Evolutionary conservation across 2,888 invertebrate species (phyloP).

Genomic region (Laothoe populi): DNA sequence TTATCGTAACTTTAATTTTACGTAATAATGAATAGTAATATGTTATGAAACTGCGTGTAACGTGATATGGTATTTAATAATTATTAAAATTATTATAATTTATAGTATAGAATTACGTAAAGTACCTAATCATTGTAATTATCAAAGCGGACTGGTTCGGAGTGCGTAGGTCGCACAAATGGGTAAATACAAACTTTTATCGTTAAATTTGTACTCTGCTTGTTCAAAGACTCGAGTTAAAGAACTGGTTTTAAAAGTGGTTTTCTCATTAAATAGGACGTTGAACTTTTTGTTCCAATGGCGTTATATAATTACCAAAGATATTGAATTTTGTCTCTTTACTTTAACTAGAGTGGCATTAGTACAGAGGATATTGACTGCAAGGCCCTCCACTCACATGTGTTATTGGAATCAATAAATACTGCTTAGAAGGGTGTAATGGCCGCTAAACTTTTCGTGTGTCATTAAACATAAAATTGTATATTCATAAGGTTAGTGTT

Average conservation of each 20-base stretch:
- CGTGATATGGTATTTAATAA: slow-evolving; percentile 27
- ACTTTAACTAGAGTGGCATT: slow-evolving; percentile 36
- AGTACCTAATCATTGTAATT: slow-evolving; percentile 37
- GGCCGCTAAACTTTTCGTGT: slow-evolving; percentile 8
- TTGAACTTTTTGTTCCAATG: slow-evolving; percentile 74
- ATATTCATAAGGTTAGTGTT: slow-evolving; percentile 11
- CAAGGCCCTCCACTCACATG: background rate
- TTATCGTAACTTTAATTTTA: slow-evolving; percentile 13
- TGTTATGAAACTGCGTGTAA: slow-evolving; percentile 27
- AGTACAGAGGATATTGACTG: background rate
- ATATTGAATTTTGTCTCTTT: slow-evolving; percentile 65
- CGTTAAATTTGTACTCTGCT: slow-evolving; percentile 52
- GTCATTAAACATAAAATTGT: slow-evolving; percentile 15
- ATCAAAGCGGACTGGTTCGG: slow-evolving; percentile 40
- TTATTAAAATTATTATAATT: slow-evolving; percentile 36
- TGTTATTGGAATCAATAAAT: slow-evolving; percentile 27
- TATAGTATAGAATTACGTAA: slow-evolving; percentile 38
- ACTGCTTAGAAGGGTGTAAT: slow-evolving; percentile 15
- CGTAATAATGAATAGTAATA: slow-evolving; percentile 24
- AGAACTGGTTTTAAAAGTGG: slow-evolving; percentile 76
- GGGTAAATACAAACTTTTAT: slow-evolving; percentile 47
- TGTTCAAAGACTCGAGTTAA: slow-evolving; percentile 60
- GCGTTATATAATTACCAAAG: slow-evolving; percentile 63
- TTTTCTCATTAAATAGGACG: slow-evolving; percentile 75
- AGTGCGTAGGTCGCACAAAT: slow-evolving; percentile 37